Evolutionary conservation across 2,113 vertebrate genomes (phyloP).

Genomic region (Argyrosomus japonicus): DNA sequence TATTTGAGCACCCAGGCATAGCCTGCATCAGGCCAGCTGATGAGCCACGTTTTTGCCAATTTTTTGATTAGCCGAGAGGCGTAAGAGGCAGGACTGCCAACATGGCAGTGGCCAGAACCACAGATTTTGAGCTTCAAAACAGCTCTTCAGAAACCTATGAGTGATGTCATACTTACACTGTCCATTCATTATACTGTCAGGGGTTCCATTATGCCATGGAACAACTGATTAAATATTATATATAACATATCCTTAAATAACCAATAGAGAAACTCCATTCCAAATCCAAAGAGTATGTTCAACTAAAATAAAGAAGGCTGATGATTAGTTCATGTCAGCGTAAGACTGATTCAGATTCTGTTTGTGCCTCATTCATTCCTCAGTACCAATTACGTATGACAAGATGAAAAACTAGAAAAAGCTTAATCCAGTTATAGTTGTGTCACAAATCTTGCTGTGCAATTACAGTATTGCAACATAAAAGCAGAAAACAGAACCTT

Average conservation of each 20-base stretch:
- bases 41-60: too few species aligned
- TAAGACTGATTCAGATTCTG: slow-evolving; percentile 24
- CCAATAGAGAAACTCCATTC: neutral
- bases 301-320: slow-evolving; percentile 22
- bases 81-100: too few species aligned
- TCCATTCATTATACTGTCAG: too few species aligned
- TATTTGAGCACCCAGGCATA: too few species aligned
- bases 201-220: too few species aligned
- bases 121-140: too few species aligned
- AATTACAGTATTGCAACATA: slow-evolving; percentile 27
- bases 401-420: slow-evolving; percentile 37
- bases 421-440: slow-evolving; percentile 35
- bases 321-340: slow-evolving; percentile 11
- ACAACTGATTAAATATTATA: neutral
- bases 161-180: too few species aligned
- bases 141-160: too few species aligned
- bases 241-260: neutral
- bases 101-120: too few species aligned
- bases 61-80: too few species aligned
- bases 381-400: slow-evolving; percentile 23
- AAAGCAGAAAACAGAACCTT: slow-evolving; percentile 54
- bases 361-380: slow-evolving; percentile 31
- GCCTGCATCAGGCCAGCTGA: neutral
- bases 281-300: slow-evolving; percentile 1
- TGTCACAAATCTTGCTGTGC: slow-evolving; percentile 43